These are phyloP conservation scores for Cirrhinus molitorella DNA, from an alignment of 2,797 vertebrate species.

Conservation along the genomic window DNA sequence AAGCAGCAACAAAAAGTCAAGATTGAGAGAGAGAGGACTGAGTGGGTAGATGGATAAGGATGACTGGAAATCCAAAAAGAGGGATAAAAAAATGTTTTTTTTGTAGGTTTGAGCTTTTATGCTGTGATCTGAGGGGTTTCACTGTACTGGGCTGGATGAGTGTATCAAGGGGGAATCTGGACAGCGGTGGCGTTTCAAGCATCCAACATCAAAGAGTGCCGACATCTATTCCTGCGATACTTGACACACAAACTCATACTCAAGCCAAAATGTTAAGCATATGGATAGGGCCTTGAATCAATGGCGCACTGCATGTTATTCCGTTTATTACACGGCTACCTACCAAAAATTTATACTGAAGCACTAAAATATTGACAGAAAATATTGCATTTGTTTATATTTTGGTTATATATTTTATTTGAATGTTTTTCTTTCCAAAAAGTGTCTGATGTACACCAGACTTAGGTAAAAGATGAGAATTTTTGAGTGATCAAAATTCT, in stretches of 20 bases:
- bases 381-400: neutral
- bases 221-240: constrained; percentile 25
- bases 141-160: constrained; percentile 31
- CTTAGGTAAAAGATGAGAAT: neutral
- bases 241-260: constrained; percentile 31
- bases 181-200: constrained; percentile 39
- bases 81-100: constrained; percentile 28
- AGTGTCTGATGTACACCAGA: neutral
- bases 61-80: constrained; percentile 39
- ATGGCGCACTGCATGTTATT: neutral
- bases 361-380: neutral
- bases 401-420: neutral
- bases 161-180: constrained; percentile 45
- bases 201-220: constrained; percentile 51
- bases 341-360: neutral
- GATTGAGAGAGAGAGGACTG: constrained; percentile 35
- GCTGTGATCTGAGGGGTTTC: constrained; percentile 41
- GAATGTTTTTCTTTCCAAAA: neutral
- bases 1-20: constrained; percentile 49
- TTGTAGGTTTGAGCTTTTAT: constrained; percentile 35
- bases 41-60: constrained; percentile 55
- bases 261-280: constrained; percentile 1
- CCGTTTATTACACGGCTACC: neutral
- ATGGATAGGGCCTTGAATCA: constrained; percentile 11
- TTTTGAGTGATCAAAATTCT: neutral